Conservation (phyloP, 2,888 invertebrate genomes). For the Tetheella fluctuosa region DNA sequence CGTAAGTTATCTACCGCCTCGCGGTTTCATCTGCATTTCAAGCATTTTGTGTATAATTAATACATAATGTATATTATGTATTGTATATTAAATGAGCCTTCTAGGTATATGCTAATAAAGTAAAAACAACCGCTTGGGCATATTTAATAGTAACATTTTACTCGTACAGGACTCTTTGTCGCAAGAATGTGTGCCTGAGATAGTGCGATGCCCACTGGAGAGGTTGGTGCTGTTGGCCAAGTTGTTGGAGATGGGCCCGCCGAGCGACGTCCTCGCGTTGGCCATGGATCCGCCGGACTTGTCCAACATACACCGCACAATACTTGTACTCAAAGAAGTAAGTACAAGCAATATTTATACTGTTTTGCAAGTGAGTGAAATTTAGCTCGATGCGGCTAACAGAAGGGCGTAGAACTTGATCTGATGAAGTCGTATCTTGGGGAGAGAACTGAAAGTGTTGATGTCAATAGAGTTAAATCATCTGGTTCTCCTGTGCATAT, state of each 20-base stretch:
- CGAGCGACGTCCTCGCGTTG: conserved; percentile 90
- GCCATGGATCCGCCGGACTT: conserved; percentile 95
- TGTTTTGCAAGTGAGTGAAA: neutral
- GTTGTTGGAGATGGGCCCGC: conserved; percentile 91
- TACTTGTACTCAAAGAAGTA: conserved; percentile 93
- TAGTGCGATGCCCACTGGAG: conserved; percentile 92
- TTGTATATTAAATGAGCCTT: neutral
- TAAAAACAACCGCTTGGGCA: too few relatives aligned
- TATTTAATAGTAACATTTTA: conserved; percentile 7
- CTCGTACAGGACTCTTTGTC: conserved; percentile 69
- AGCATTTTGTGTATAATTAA: neutral
- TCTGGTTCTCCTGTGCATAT: too few relatives aligned
- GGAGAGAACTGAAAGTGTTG: too few relatives aligned
- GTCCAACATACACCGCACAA: conserved; percentile 90
- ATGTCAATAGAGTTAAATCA: too few relatives aligned
- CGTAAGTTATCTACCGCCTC: conserved; percentile 42
- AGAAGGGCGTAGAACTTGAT: too few relatives aligned
- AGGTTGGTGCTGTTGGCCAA: conserved; percentile 92
- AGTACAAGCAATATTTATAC: neutral
- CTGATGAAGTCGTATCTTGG: too few relatives aligned
- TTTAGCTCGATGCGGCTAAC: too few relatives aligned
- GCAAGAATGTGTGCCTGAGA: conserved; percentile 88
- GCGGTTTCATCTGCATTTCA: neutral
- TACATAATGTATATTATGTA: neutral
- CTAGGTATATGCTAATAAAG: neutral